Evolutionary conservation across 2,797 vertebrate genomes (phyloP), one percentile per base, ranked within the genome.

Genomic region (Aulostomus chinensis): DNA sequence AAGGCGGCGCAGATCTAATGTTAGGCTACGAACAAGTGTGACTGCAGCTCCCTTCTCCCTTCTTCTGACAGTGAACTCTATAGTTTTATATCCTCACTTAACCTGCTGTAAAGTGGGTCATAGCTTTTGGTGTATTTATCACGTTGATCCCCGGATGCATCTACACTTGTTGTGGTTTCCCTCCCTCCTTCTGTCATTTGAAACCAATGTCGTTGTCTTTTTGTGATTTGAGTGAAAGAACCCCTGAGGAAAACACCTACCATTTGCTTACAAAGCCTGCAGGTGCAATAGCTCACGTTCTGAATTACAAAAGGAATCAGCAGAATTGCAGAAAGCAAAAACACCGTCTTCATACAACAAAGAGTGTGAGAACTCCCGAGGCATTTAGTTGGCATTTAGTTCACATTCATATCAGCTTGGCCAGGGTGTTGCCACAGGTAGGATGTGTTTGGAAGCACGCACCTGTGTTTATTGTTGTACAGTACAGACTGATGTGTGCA

Each of bases 321-420:
- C 33, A 37, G 7, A 38, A 32, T 21, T 29, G 41, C 51, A 39
- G 9, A 22, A 58, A 29, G 22, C n/a, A n/a, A n/a, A n/a, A n/a
- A n/a, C n/a, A n/a, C n/a, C n/a, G n/a, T n/a, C n/a, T n/a, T n/a
- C n/a, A n/a, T n/a, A n/a, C n/a, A n/a, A n/a, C n/a, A n/a, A n/a
- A n/a, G n/a, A n/a, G 10, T 22, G 43, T 68, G 60, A 35, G 68
- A 68, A 65, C 48, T 7, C 7, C n/a, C n/a, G n/a, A n/a, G n/a
- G n/a, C n/a, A n/a, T n/a, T n/a, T n/a, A 0, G 16, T 2, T 14
- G 15, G 3, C 8, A 24, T 6, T 40, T 3, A 0, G 1, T 35
- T 68, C 63, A 31, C 49, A 42, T 3, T 36, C n/a, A 0, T 14
- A 11, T 21, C 6, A 2, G 2, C 33, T 28, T 22, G 9, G 33